A percentile compares a stretch with the other conserved stretches of the same genome.
Conservation (phyloP, 1,140 invertebrate species). For the Drosophila serrata region DNA sequence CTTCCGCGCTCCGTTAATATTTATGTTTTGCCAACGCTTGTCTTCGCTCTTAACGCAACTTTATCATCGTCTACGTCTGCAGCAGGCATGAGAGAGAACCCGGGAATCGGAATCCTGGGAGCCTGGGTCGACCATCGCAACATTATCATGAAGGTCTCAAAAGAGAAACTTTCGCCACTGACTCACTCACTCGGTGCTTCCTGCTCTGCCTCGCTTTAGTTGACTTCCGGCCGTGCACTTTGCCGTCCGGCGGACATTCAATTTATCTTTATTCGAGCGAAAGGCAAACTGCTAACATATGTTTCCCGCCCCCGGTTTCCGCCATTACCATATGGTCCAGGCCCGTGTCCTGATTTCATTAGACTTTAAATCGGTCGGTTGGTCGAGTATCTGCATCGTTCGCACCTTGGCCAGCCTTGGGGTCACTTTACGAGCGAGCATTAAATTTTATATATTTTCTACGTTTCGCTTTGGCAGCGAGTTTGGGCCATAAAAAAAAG, state of each 20-base stretch:
- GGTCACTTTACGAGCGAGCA: conserved; percentile 51
- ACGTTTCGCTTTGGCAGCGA: conserved; percentile 18
- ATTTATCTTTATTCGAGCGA: conserved; percentile 65
- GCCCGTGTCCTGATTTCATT: conserved; percentile 50
- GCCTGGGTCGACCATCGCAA: not conserved
- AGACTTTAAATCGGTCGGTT: conserved; percentile 26
- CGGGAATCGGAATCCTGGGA: too few relatives aligned
- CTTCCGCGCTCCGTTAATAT: conserved; percentile 73
- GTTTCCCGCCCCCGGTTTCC: conserved; percentile 27
- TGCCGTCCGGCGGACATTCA: conserved; percentile 26
- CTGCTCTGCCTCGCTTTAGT: conserved; percentile 37
- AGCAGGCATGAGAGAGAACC: conserved; percentile 16
- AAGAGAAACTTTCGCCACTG: conserved; percentile 47
- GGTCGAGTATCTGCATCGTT: conserved; percentile 35
- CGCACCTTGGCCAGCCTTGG: conserved; percentile 30
- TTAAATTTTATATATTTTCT: conserved; percentile 49
- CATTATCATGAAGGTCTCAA: conserved; percentile 44
- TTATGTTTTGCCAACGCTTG: conserved; percentile 71
- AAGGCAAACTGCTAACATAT: conserved; percentile 56
- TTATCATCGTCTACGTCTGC: conserved; percentile 45
- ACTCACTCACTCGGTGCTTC: conserved; percentile 52
- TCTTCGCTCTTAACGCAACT: conserved; percentile 49
- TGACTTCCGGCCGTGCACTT: conserved; percentile 56
- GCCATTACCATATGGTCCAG: conserved; percentile 56
- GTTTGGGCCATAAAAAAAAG: conserved; percentile 35